These are phyloP conservation scores for Thaumatotibia leucotreta DNA, from an alignment of 1,140 invertebrate genomes.

Conservation along the genomic window DNA sequence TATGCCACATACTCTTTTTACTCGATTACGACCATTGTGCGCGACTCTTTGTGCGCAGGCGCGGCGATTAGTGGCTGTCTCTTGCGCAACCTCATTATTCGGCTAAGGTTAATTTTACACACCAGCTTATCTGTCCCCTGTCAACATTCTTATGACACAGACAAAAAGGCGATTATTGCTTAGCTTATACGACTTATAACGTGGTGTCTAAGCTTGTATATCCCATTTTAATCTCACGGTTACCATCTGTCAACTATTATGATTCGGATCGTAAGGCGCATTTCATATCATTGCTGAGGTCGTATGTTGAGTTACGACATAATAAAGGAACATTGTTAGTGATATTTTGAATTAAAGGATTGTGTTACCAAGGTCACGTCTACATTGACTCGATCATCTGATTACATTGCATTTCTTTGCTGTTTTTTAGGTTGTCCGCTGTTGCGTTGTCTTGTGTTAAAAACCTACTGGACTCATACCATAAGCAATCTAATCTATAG, in stretches of 20 bases:
- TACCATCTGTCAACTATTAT: slow-evolving; percentile 32
- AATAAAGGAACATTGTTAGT: background rate
- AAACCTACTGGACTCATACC: background rate
- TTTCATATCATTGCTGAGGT: background rate
- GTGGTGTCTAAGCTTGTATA: background rate
- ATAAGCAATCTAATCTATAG: background rate
- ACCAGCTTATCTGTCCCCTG: background rate
- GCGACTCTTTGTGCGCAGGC: background rate
- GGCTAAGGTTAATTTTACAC: slow-evolving; percentile 6
- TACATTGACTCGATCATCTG: background rate
- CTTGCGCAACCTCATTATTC: slow-evolving; percentile 2
- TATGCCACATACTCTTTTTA: background rate
- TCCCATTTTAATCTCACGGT: slow-evolving; percentile 21
- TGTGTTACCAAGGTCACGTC: background rate
- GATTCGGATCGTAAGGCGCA: slow-evolving; percentile 22
- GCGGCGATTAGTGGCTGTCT: background rate
- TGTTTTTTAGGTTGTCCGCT: background rate
- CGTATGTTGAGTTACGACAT: background rate
- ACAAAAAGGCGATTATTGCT: background rate
- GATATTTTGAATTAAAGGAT: background rate
- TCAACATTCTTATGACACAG: background rate
- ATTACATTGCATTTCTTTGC: background rate
- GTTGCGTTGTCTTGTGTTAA: background rate
- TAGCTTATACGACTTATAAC: background rate
- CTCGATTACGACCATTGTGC: slow-evolving; percentile 5